Evolutionary conservation across 2,888 invertebrate species (phyloP).

Genomic region (Amorpha juglandis): DNA sequence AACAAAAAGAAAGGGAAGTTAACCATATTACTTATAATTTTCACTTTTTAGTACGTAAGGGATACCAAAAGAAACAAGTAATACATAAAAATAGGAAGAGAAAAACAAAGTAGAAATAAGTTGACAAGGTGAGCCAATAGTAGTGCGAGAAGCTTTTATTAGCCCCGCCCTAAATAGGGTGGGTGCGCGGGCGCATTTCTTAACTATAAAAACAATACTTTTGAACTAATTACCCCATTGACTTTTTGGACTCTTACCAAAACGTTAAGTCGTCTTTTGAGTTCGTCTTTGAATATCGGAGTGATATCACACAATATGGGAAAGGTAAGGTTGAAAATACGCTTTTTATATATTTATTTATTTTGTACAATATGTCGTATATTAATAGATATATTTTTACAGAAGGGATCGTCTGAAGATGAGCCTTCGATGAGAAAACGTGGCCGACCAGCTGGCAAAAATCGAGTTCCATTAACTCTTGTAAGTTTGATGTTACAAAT

Average conservation of each 20-base stretch:
- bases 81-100: neutral
- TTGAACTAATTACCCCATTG: constrained; percentile 8
- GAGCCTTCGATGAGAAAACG: constrained; percentile 40
- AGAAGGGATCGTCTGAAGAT: constrained; percentile 26
- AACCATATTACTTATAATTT: neutral
- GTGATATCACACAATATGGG: neutral
- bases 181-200: constrained; percentile 19
- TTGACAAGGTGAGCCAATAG: neutral
- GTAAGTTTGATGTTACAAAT: constrained; percentile 41
- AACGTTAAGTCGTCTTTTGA: neutral
- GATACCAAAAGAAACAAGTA: neutral
- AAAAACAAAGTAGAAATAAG: neutral
- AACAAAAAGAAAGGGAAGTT: no score
- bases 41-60: neutral
- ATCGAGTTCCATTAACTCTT: constrained; percentile 50
- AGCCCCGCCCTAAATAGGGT: constrained; percentile 6
- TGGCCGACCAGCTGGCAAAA: constrained; percentile 56
- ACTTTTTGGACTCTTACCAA: neutral
- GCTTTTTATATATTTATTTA: neutral
- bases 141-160: neutral
- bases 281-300: no score
- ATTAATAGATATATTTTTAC: neutral
- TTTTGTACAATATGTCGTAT: neutral
- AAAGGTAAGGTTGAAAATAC: neutral
- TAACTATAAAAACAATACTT: constrained; percentile 20